Evolutionary conservation across 2,797 vertebrate species (phyloP).

Genomic region (Anguilla obscura): DNA sequence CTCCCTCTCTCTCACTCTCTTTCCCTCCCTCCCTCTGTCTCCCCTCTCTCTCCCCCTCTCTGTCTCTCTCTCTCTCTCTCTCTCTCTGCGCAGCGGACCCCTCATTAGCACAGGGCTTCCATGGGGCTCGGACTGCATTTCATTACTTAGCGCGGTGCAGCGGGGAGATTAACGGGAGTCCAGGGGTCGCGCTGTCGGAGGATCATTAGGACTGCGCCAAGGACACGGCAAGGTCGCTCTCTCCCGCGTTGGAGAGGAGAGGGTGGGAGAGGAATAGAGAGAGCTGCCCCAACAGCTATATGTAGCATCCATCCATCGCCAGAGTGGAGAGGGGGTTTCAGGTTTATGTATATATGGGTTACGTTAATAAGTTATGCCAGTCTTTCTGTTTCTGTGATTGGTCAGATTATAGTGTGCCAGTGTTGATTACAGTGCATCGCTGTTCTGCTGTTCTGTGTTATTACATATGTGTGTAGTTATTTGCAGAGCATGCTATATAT

Average conservation of each 20-base stretch:
- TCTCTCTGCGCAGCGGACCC: neutral
- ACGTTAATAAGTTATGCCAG: too few species aligned
- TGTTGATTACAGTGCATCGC: too few species aligned
- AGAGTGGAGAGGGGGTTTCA: neutral
- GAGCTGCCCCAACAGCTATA: too few species aligned
- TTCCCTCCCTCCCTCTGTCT: neutral
- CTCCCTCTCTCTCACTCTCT: neutral
- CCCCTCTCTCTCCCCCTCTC: neutral
- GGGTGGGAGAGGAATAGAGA: neutral
- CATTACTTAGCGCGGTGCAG: neutral
- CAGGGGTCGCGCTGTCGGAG: neutral
- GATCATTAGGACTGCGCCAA: neutral
- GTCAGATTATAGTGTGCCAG: too few species aligned
- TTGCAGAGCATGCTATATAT: too few species aligned
- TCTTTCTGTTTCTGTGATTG: too few species aligned
- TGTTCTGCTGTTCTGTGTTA: too few species aligned
- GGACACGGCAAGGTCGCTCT: neutral
- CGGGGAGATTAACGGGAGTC: neutral
- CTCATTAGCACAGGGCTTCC: neutral
- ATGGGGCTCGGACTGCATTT: neutral
- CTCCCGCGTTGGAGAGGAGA: neutral
- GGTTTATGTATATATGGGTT: too few species aligned
- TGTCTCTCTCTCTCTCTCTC: neutral
- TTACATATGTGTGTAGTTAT: too few species aligned
- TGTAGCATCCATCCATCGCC: too few species aligned